A percentile compares a stretch with the other conserved stretches of the same genome.
Evolutionary conservation across 2,113 vertebrate species (phyloP).

Genomic region (Nibea albiflora): DNA sequence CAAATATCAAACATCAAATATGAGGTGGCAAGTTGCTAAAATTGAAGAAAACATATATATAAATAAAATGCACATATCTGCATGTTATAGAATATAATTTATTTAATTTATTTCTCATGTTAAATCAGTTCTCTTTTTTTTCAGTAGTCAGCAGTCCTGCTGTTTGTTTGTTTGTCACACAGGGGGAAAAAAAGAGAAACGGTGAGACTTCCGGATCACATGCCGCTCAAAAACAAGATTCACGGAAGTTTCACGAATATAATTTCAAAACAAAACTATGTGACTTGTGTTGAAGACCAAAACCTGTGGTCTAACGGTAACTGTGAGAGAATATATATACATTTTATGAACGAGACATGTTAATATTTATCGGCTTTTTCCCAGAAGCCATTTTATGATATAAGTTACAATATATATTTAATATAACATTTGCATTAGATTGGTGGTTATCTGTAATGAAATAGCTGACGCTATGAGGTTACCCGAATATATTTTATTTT

Average conservation of each 20-base stretch:
- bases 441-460: no score
- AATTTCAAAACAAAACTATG: slow-evolving; percentile 38
- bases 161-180: neutral
- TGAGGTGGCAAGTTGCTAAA: neutral
- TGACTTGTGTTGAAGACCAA: no score
- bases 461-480: no score
- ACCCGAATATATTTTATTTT: slow-evolving; percentile 37
- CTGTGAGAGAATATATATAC: no score
- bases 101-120: neutral
- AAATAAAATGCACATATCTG: neutral
- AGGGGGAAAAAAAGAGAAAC: neutral
- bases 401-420: neutral
- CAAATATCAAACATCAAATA: no score
- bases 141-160: no score
- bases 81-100: neutral
- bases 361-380: no score
- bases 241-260: neutral
- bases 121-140: neutral
- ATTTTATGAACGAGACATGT: no score
- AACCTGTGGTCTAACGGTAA: no score
- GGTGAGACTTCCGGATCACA: slow-evolving; percentile 30
- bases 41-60: neutral
- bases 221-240: slow-evolving; percentile 12
- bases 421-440: no score
- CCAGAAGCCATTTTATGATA: neutral